These are phyloP conservation scores for Patella depressa DNA, from an alignment of 2,888 invertebrate species.

Conservation along the genomic window DNA sequence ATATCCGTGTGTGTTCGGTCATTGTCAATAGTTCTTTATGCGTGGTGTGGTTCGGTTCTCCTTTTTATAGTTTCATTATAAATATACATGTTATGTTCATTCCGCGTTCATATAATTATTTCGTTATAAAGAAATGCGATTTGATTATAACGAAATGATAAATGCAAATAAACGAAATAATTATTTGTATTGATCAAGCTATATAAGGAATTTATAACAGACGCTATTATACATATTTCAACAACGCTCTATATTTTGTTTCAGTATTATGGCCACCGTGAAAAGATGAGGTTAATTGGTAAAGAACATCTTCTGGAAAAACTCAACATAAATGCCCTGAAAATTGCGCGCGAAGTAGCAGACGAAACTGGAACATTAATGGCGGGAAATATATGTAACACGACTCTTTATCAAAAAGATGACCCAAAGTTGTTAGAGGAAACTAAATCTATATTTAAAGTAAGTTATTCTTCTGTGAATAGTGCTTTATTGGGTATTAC, in stretches of 20 bases:
- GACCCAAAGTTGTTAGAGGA: constrained; percentile 27
- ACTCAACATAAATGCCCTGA: constrained; percentile 59
- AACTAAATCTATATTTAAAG: constrained; percentile 46
- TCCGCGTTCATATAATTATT: no score
- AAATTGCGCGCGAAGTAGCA: constrained; percentile 66
- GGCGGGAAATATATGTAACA: constrained; percentile 68
- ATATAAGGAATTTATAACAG: no score
- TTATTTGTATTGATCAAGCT: no score
- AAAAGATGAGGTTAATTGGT: constrained; percentile 61
- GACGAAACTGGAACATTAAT: constrained; percentile 62
- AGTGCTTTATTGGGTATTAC: not conserved
- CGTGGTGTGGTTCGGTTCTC: no score
- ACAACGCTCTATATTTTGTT: not conserved
- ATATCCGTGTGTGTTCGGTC: not conserved
- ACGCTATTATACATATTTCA: no score
- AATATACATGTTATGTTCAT: no score
- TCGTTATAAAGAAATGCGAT: no score
- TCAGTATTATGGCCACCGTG: constrained; percentile 68
- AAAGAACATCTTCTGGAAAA: constrained; percentile 61
- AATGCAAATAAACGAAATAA: no score
- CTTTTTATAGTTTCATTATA: no score
- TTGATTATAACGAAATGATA: no score
- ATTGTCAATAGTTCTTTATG: no score
- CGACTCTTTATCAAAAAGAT: constrained; percentile 46
- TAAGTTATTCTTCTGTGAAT: constrained; percentile 20